Conservation (phyloP, 2,797 vertebrate species). For the Coluber constrictor region DNA sequence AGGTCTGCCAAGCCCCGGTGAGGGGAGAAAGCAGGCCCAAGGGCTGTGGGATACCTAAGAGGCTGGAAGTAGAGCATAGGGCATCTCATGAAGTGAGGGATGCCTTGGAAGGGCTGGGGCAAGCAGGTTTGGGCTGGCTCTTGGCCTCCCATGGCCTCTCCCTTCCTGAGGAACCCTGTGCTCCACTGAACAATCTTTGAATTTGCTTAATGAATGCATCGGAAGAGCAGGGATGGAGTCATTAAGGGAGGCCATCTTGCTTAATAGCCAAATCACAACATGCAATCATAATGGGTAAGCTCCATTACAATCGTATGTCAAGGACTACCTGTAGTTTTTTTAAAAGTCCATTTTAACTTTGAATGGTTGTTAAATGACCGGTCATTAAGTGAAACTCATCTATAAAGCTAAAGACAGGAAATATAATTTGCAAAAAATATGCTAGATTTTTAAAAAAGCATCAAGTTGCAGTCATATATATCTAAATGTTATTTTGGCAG, state of each 20-base stretch:
- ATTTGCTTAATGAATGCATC: neutral
- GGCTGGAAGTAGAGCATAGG: neutral
- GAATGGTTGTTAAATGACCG: neutral
- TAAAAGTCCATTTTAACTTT: neutral
- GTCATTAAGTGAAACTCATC: neutral
- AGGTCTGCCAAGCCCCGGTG: neutral
- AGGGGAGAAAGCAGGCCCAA: neutral
- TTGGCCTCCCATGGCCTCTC: neutral
- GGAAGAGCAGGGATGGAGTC: neutral
- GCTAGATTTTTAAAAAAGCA: neutral
- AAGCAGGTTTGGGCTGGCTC: neutral
- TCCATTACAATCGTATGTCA: neutral
- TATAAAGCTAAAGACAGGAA: constrained; percentile 11
- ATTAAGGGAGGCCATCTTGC: neutral
- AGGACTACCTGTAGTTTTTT: neutral
- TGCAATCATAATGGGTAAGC: neutral
- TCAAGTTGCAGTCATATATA: neutral
- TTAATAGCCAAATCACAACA: neutral
- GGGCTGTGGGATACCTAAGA: neutral
- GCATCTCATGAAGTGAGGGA: neutral
- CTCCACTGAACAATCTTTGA: neutral
- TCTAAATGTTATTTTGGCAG: neutral
- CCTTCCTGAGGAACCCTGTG: neutral
- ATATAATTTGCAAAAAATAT: neutral
- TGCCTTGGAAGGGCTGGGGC: neutral